phyloP scores from a whole-genome alignment of 2,888 invertebrate genomes.

The Sarcophaga subvicina region DNA sequence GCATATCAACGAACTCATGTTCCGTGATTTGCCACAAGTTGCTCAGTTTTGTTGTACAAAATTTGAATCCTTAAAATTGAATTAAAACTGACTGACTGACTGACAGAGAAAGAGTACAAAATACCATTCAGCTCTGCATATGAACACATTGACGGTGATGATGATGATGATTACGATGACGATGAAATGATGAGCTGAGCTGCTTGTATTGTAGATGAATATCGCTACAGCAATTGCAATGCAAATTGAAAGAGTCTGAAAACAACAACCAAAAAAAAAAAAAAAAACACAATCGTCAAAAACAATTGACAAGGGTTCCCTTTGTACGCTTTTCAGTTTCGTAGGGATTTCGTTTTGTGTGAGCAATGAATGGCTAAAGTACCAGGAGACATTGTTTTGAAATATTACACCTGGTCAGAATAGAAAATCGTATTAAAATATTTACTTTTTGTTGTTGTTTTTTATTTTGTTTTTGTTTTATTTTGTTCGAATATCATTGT shows the following conservation, averaged over 20 bases:
- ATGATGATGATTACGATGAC: neutral
- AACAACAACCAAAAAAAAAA: slow-evolving; percentile 37
- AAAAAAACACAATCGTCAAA: slow-evolving; percentile 49
- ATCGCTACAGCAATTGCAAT: slow-evolving; percentile 56
- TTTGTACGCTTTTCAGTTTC: neutral
- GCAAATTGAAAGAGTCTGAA: slow-evolving; percentile 22
- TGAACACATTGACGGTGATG: slow-evolving; percentile 13
- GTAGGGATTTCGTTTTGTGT: slow-evolving; percentile 13
- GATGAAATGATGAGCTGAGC: slow-evolving; percentile 12
- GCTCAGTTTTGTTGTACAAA: slow-evolving; percentile 44
- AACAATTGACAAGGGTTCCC: slow-evolving; percentile 62
- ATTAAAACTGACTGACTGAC: slow-evolving; percentile 56
- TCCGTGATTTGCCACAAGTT: slow-evolving; percentile 60
- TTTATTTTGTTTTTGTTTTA: neutral
- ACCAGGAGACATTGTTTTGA: slow-evolving; percentile 48
- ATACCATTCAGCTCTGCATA: slow-evolving; percentile 42
- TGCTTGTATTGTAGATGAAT: slow-evolving; percentile 50
- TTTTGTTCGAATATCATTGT: neutral
- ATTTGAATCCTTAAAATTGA: slow-evolving; percentile 66
- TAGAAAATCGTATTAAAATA: slow-evolving; percentile 49
- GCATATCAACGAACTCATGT: slow-evolving; percentile 58
- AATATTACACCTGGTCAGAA: slow-evolving; percentile 68
- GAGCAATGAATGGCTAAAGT: slow-evolving; percentile 30
- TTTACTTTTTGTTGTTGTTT: neutral
- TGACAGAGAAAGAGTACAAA: slow-evolving; percentile 34